A percentile compares a stretch with the other conserved stretches of the same genome.
phyloP scores from a whole-genome alignment of 2,888 invertebrate genomes.

The Clanis bilineata region DNA sequence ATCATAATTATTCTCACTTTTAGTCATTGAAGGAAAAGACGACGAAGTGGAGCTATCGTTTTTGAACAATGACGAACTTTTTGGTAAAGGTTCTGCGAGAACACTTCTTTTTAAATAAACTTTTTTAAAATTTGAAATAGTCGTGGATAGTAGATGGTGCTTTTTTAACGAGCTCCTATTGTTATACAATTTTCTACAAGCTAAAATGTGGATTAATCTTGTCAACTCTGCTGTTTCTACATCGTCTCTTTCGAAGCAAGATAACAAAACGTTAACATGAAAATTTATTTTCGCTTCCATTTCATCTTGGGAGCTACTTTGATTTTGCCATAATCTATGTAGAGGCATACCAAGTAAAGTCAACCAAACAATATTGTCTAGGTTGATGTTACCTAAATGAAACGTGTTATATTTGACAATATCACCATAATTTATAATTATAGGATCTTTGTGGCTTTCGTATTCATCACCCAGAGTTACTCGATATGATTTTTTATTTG shows the following conservation, averaged over 20 bases:
- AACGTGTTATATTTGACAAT: slow-evolving; percentile 59
- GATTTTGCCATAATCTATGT: slow-evolving; percentile 56
- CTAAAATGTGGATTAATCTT: slow-evolving; percentile 63
- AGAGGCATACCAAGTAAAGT: slow-evolving; percentile 61
- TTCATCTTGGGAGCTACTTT: slow-evolving; percentile 43
- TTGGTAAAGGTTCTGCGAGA: slow-evolving; percentile 60
- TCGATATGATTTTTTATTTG: slow-evolving; percentile 54
- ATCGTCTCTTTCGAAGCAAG: slow-evolving; percentile 66
- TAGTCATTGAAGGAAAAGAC: slow-evolving; percentile 53
- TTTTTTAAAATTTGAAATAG: slow-evolving; percentile 65
- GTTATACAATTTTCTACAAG: slow-evolving; percentile 66
- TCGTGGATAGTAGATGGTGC: slow-evolving; percentile 43
- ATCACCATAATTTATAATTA: slow-evolving; percentile 64
- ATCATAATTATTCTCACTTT: slow-evolving; percentile 44
- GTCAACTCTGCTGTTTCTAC: slow-evolving; percentile 63
- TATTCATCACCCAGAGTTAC: slow-evolving; percentile 66
- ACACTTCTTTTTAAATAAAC: slow-evolving; percentile 65
- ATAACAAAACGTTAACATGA: slow-evolving; percentile 64
- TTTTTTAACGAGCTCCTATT: slow-evolving; percentile 68
- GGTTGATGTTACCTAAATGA: slow-evolving; percentile 63
- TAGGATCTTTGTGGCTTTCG: slow-evolving; percentile 60
- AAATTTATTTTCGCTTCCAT: slow-evolving; percentile 65
- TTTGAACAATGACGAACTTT: slow-evolving; percentile 36
- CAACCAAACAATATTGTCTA: slow-evolving; percentile 55
- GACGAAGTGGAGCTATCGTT: slow-evolving; percentile 36